These are phyloP conservation scores for Aeoliscus strigatus DNA, from an alignment of 2,797 vertebrate genomes.

Conservation along the genomic window DNA sequence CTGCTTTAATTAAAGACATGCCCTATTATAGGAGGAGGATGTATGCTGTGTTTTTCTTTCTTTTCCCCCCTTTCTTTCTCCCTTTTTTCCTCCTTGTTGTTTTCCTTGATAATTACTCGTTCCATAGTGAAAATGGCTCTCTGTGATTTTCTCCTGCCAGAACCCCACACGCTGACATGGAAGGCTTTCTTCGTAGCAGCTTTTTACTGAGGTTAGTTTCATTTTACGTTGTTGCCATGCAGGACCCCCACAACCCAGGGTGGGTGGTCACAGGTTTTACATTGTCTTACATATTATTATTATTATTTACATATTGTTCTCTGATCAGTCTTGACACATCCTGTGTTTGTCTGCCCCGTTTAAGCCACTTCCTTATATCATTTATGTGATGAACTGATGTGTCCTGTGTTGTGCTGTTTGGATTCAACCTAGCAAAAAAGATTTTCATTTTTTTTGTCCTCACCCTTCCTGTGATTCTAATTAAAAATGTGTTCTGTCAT, in stretches of 20 bases:
- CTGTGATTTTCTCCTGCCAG: constrained; percentile 82
- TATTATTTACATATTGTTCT: too few relatives aligned
- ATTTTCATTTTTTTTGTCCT: constrained; percentile 62
- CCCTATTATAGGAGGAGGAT: constrained; percentile 63
- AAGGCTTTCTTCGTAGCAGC: constrained; percentile 85
- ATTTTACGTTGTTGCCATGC: constrained; percentile 73
- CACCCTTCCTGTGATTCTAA: constrained; percentile 76
- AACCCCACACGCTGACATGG: constrained; percentile 82
- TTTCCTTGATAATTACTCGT: constrained; percentile 54
- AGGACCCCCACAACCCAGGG: constrained; percentile 54
- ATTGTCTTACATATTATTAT: constrained; percentile 64
- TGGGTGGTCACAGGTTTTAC: constrained; percentile 52
- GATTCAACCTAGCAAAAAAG: constrained; percentile 63
- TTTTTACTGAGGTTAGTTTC: constrained; percentile 85
- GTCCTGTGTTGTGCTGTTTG: constrained; percentile 67
- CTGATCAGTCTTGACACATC: constrained; percentile 53
- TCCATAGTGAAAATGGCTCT: constrained; percentile 77
- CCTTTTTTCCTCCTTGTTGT: constrained; percentile 35
- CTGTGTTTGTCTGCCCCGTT: constrained; percentile 63
- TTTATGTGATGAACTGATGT: constrained; percentile 54
- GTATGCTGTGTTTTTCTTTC: constrained; percentile 58
- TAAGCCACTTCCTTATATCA: constrained; percentile 20
- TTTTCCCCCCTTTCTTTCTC: constrained; percentile 25
- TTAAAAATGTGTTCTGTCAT: constrained; percentile 78
- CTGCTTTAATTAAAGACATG: constrained; percentile 72